Conservation (phyloP, 2,888 invertebrate species). For the Himalopsyche japonica region DNA sequence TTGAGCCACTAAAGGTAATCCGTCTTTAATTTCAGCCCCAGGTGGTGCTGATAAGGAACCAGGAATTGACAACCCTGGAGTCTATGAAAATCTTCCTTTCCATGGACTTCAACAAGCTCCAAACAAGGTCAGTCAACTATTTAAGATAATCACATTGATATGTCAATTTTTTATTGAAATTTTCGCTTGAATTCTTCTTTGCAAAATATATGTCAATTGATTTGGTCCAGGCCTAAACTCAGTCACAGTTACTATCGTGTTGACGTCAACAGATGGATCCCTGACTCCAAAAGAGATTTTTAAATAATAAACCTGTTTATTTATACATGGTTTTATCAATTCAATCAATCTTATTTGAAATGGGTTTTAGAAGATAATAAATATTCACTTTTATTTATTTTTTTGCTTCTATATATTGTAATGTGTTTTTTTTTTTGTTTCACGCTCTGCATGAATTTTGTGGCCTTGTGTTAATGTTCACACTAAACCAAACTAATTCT, state of each 20-base stretch:
- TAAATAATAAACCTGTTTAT: too few species aligned
- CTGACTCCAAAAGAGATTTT: too few species aligned
- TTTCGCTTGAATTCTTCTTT: slow-evolving; percentile 39
- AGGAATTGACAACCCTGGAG: slow-evolving; percentile 80
- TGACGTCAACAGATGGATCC: slow-evolving; percentile 9
- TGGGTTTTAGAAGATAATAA: too few species aligned
- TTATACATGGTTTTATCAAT: too few species aligned
- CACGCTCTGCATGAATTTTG: slow-evolving; percentile 47
- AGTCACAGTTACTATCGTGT: not conserved
- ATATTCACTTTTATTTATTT: slow-evolving; percentile 43
- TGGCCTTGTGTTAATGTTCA: slow-evolving; percentile 54
- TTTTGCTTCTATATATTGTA: slow-evolving; percentile 46
- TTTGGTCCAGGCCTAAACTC: too few species aligned
- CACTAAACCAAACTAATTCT: slow-evolving; percentile 42
- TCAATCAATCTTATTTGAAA: too few species aligned
- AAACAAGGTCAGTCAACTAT: slow-evolving; percentile 71
- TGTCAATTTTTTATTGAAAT: not conserved
- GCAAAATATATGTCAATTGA: not conserved
- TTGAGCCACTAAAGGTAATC: too few species aligned
- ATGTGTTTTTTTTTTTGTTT: slow-evolving; percentile 50
- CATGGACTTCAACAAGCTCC: slow-evolving; percentile 92
- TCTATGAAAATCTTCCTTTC: slow-evolving; percentile 94
- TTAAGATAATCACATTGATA: not conserved
- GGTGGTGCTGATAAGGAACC: slow-evolving; percentile 30
- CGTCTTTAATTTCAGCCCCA: slow-evolving; percentile 25